Evolutionary conservation across 2,113 vertebrate genomes (phyloP).

Genomic region (Heteronetta atricapilla): DNA sequence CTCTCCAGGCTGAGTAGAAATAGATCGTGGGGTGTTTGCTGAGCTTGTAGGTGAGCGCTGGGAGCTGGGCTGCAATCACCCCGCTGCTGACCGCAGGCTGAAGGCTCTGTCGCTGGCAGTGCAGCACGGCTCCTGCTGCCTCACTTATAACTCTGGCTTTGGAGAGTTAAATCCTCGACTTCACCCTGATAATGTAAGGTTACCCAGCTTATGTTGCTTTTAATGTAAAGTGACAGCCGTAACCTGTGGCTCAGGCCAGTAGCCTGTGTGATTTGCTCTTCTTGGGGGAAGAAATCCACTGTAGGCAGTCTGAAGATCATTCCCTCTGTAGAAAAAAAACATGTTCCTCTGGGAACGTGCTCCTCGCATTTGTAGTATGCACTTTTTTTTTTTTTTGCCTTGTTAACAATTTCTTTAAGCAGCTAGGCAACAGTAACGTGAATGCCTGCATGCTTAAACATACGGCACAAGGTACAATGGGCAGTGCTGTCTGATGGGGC

Average conservation of each 20-base stretch:
- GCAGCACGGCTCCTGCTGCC: background rate
- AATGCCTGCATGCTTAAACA: background rate
- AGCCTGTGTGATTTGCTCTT: background rate
- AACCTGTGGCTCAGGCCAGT: background rate
- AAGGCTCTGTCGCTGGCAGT: background rate
- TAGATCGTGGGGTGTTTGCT: background rate
- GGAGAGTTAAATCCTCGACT: background rate
- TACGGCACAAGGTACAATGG: background rate
- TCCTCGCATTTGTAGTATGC: background rate
- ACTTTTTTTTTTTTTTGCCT: background rate
- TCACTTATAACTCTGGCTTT: background rate
- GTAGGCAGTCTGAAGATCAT: background rate
- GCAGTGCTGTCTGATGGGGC: background rate
- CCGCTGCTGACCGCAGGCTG: background rate
- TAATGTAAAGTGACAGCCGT: fast-evolving
- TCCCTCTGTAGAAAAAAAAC: background rate
- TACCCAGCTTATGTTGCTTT: background rate
- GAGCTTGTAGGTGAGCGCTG: background rate
- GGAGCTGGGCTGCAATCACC: background rate
- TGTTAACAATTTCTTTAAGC: background rate
- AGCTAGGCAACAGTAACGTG: background rate
- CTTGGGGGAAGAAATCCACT: background rate
- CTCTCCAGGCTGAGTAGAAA: background rate
- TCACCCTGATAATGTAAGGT: background rate
- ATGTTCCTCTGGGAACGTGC: background rate